Conservation (phyloP, 2,888 invertebrate genomes). For the Ditylenchus weischeri region DNA sequence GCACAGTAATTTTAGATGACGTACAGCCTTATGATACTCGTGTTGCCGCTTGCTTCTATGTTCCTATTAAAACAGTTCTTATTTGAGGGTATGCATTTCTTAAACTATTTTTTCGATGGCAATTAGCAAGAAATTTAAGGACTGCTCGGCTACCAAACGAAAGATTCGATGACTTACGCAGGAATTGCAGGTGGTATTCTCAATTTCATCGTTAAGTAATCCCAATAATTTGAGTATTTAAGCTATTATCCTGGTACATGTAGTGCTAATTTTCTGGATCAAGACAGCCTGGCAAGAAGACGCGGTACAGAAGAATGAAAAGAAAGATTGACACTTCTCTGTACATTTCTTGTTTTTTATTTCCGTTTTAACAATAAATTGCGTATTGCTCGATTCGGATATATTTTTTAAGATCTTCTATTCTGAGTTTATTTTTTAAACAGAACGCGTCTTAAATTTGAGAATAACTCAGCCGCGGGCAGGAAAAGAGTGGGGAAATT, state of each 20-base stretch:
- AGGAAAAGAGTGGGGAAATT: too few species aligned
- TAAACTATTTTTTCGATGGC: background rate
- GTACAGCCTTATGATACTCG: conserved; percentile 54
- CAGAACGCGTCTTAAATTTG: too few species aligned
- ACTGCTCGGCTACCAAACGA: conserved; percentile 41
- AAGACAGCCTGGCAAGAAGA: conserved; percentile 37
- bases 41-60: conserved; percentile 56
- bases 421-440: background rate
- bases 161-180: conserved; percentile 54
- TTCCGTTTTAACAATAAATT: too few species aligned
- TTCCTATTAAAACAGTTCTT: conserved; percentile 52
- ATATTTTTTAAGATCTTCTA: background rate
- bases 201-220: background rate
- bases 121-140: conserved; percentile 34
- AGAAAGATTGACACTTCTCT: conserved; percentile 8
- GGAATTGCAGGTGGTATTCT: conserved; percentile 52
- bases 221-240: background rate
- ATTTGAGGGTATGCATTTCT: conserved; percentile 48
- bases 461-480: too few species aligned
- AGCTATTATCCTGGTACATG: conserved; percentile 42
- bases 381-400: background rate
- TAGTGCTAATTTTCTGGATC: conserved; percentile 52
- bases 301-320: conserved; percentile 31
- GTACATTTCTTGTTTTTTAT: too few species aligned
- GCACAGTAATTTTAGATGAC: conserved; percentile 22